phyloP scores from a whole-genome alignment of 2,888 invertebrate species.

The Quadroppia sp. region DNA sequence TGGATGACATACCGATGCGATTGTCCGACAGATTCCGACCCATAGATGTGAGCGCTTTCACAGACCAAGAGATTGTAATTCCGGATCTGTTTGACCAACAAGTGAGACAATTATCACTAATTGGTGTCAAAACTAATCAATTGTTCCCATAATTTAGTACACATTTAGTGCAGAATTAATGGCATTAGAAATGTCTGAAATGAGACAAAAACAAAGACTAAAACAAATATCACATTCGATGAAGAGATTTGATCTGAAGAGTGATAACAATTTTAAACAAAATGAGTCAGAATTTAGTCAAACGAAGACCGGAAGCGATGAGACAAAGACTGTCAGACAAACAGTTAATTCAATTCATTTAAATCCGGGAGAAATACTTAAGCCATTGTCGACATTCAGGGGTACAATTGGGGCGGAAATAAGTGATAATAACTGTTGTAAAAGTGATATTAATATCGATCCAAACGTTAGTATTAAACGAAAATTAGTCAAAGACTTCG shows the following conservation, averaged over 20 bases:
- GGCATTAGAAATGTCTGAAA: constrained; percentile 35
- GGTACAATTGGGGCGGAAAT: not conserved
- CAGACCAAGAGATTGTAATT: not conserved
- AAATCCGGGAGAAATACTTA: constrained; percentile 39
- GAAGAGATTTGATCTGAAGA: not conserved
- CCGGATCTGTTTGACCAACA: constrained; percentile 15
- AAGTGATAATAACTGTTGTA: constrained; percentile 19
- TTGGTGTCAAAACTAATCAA: not conserved
- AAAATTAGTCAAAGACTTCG: constrained; percentile 64
- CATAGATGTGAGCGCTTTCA: constrained; percentile 28
- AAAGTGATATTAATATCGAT: constrained; percentile 19
- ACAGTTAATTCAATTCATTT: constrained; percentile 22
- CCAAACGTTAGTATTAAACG: constrained; percentile 23
- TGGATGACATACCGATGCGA: constrained; percentile 42
- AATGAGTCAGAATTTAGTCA: not conserved
- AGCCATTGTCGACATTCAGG: constrained; percentile 27
- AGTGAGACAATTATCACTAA: not conserved
- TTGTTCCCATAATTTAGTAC: constrained; percentile 31
- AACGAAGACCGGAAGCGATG: not conserved
- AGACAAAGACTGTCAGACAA: not conserved
- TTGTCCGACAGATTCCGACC: constrained; percentile 35
- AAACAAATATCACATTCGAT: constrained; percentile 26
- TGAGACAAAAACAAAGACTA: constrained; percentile 24
- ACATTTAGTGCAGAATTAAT: constrained; percentile 40
- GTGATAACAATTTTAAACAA: not conserved